Conservation (phyloP, 2,797 vertebrate genomes). For the Amniataba percoides region DNA sequence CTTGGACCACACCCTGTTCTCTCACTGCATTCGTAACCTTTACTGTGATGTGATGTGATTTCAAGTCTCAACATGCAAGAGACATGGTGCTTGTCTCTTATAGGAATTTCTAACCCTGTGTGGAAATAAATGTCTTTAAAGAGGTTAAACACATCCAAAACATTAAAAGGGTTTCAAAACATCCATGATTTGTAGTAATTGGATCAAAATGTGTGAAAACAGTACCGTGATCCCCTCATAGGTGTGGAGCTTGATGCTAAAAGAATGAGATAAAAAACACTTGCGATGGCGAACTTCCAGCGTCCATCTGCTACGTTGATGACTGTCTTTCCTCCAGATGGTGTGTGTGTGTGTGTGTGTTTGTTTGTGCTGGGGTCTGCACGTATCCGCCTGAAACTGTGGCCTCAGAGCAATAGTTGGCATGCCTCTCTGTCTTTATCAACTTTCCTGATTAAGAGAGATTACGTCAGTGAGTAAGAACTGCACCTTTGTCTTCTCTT, state of each 20-base stretch:
- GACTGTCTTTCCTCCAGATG: slow-evolving; percentile 4
- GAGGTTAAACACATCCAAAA: not conserved
- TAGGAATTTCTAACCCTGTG: not conserved
- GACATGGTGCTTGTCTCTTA: not conserved
- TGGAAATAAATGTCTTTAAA: not conserved
- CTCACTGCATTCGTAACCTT: not conserved
- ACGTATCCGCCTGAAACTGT: not conserved
- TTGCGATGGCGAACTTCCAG: not conserved
- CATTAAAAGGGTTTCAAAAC: not conserved
- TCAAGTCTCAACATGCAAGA: not conserved
- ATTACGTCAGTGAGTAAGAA: slow-evolving; percentile 15
- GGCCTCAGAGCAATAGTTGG: not conserved
- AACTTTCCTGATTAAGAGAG: too few relatives aligned
- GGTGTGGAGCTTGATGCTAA: not conserved
- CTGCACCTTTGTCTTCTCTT: not conserved
- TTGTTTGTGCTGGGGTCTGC: not conserved
- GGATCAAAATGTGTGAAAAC: not conserved
- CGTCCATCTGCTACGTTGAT: not conserved
- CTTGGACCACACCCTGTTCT: too few relatives aligned
- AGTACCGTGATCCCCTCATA: not conserved
- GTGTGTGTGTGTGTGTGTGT: not conserved
- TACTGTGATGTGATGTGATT: not conserved
- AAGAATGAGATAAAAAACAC: not conserved
- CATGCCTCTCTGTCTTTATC: not conserved
- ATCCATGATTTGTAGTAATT: not conserved